phyloP scores from a whole-genome alignment of 2,888 invertebrate species.

The Acleris emargana region DNA sequence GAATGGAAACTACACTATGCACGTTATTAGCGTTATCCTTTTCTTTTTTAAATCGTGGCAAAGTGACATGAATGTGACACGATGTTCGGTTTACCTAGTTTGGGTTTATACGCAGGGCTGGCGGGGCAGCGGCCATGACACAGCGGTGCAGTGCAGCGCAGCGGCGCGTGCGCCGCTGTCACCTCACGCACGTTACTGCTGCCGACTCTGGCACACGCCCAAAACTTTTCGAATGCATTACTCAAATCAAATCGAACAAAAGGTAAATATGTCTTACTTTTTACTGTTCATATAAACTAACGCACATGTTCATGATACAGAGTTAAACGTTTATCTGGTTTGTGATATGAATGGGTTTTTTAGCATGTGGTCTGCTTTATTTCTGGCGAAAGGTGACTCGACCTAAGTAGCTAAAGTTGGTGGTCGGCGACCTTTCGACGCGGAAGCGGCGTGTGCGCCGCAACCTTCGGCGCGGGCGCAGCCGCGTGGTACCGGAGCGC shows the following conservation, averaged over 20 bases:
- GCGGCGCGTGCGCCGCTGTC: conserved; percentile 16
- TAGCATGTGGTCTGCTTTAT: background rate
- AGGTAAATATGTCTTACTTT: background rate
- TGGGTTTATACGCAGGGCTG: conserved; percentile 40
- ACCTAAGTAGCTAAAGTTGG: conserved; percentile 34
- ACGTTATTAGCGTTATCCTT: no score
- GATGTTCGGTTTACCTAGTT: no score
- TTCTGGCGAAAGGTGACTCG: conserved; percentile 27
- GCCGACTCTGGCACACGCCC: conserved; percentile 14
- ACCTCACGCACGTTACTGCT: conserved; percentile 10
- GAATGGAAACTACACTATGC: no score
- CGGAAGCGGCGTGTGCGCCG: conserved; percentile 54
- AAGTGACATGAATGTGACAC: no score
- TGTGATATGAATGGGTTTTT: background rate
- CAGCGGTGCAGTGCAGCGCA: no score
- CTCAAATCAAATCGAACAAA: conserved; percentile 22
- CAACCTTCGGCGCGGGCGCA: conserved; percentile 55
- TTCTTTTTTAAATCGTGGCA: no score
- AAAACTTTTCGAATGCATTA: conserved; percentile 11
- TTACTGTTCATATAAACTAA: background rate
- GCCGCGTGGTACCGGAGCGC: conserved; percentile 1
- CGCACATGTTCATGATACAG: no score
- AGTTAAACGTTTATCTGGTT: background rate
- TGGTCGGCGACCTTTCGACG: conserved; percentile 57
- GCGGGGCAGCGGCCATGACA: conserved; percentile 34